phyloP scores from a whole-genome alignment of 2,797 vertebrate genomes.

The Tympanoctomys barrerae region DNA sequence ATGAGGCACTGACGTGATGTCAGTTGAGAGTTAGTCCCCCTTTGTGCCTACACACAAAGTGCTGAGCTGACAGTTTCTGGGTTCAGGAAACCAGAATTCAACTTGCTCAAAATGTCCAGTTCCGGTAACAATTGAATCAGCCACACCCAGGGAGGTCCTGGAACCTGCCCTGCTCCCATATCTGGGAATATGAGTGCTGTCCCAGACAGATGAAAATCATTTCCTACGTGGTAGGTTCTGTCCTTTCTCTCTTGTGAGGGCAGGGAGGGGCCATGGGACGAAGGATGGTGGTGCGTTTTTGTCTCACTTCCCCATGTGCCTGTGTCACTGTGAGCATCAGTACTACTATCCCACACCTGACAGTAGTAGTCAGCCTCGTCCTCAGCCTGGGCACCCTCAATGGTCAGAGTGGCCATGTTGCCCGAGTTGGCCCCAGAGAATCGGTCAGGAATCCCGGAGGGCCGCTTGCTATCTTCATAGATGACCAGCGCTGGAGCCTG shows the following conservation, averaged over 20 bases:
- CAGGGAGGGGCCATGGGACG: not conserved
- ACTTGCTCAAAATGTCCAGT: accelerated
- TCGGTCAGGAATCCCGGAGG: not conserved
- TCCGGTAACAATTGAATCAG: not conserved
- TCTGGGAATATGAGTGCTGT: not conserved
- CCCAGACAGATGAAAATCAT: not conserved
- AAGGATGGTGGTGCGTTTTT: not conserved
- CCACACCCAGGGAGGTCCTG: not conserved
- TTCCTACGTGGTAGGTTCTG: not conserved
- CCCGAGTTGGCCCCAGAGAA: conserved; percentile 38
- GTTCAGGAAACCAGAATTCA: not conserved
- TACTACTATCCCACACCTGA: not conserved
- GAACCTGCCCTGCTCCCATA: not conserved
- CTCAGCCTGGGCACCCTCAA: not conserved
- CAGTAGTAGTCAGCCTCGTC: not conserved
- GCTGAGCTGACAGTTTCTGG: not conserved
- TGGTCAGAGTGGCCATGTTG: conserved; percentile 4
- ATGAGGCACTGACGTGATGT: not conserved
- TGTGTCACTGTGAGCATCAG: not conserved
- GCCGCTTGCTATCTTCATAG: accelerated
- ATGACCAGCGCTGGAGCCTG: not conserved
- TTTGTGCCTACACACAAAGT: too few species aligned
- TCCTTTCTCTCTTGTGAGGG: not conserved
- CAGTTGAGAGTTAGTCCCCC: not conserved
- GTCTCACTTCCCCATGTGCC: not conserved